A percentile compares a stretch with the other conserved stretches of the same genome.
These are phyloP conservation scores for Hippocampus kuda DNA, from an alignment of 2,797 vertebrate species.

Conservation along the genomic window DNA sequence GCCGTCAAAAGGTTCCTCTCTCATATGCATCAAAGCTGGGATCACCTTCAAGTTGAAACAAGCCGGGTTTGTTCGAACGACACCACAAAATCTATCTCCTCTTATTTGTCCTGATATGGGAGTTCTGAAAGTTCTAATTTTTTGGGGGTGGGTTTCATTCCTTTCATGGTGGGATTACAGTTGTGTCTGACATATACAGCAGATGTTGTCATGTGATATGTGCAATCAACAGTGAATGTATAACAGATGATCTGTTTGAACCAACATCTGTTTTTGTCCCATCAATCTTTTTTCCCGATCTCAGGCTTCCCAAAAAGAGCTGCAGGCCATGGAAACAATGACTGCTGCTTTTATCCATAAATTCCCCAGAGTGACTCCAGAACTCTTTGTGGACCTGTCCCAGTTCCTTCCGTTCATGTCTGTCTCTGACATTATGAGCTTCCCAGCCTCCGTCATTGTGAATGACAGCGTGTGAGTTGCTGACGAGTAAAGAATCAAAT, in stretches of 20 bases:
- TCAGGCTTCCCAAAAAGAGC: slow-evolving; percentile 72
- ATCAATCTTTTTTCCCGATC: not conserved
- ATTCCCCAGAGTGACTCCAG: slow-evolving; percentile 77
- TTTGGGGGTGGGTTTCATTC: not conserved
- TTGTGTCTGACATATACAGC: not conserved
- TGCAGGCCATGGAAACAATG: slow-evolving; percentile 78
- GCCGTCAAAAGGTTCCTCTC: slow-evolving; percentile 76
- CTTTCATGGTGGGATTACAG: not conserved
- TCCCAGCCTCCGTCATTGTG: slow-evolving; percentile 77
- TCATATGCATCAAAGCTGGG: slow-evolving; percentile 78
- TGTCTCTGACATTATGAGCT: slow-evolving; percentile 79
- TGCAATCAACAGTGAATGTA: not conserved
- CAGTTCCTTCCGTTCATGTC: slow-evolving; percentile 88
- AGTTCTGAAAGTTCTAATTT: not conserved
- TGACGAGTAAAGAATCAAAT: not conserved
- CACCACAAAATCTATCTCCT: not conserved
- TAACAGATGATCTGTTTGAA: slow-evolving; percentile 1
- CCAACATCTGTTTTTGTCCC: slow-evolving; percentile 8
- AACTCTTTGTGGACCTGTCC: slow-evolving; percentile 81
- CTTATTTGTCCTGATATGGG: not conserved
- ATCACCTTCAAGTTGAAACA: slow-evolving; percentile 72
- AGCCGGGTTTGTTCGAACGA: slow-evolving; percentile 52
- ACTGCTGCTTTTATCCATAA: slow-evolving; percentile 79
- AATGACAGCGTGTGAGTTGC: slow-evolving; percentile 81
- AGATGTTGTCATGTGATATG: not conserved